These are phyloP conservation scores for Rhinophrynus dorsalis DNA, from an alignment of 2,797 vertebrate species.

Conservation along the genomic window DNA sequence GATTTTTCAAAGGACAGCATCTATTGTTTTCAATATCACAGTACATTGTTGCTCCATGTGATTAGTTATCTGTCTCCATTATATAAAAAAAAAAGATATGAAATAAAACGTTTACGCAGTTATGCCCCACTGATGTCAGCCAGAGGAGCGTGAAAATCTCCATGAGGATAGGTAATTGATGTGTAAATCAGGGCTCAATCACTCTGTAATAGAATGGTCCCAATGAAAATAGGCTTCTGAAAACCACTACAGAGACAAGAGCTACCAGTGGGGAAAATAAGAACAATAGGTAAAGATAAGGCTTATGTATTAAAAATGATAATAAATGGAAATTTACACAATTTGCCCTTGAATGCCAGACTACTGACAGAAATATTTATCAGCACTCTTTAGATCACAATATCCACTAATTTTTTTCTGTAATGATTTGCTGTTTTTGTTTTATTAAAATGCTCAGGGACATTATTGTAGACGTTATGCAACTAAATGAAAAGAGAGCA, in stretches of 20 bases:
- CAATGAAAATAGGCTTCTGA: constrained; percentile 67
- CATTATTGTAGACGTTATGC: constrained; percentile 58
- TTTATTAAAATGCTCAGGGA: constrained; percentile 64
- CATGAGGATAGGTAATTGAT: constrained; percentile 74
- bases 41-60: constrained; percentile 64
- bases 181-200: constrained; percentile 76
- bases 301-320: constrained; percentile 68
- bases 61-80: constrained; percentile 70
- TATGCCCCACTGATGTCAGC: constrained; percentile 70
- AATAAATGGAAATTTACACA: constrained; percentile 62
- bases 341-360: constrained; percentile 61
- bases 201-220: constrained; percentile 71
- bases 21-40: constrained; percentile 66
- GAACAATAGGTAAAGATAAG: constrained; percentile 51
- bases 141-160: constrained; percentile 71
- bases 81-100: constrained; percentile 62
- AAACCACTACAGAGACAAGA: constrained; percentile 57
- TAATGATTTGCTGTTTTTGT: constrained; percentile 61
- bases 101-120: constrained; percentile 68
- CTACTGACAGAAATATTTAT: constrained; percentile 58
- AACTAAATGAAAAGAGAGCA: constrained; percentile 62
- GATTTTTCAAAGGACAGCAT: constrained; percentile 61
- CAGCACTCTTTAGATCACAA: constrained; percentile 53
- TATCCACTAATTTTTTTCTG: constrained; percentile 52
- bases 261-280: constrained; percentile 45